A percentile compares a stretch with the other conserved stretches of the same genome.
Evolutionary conservation across 2,113 vertebrate genomes (phyloP).

Genomic region (Aspidoscelis tigris): DNA sequence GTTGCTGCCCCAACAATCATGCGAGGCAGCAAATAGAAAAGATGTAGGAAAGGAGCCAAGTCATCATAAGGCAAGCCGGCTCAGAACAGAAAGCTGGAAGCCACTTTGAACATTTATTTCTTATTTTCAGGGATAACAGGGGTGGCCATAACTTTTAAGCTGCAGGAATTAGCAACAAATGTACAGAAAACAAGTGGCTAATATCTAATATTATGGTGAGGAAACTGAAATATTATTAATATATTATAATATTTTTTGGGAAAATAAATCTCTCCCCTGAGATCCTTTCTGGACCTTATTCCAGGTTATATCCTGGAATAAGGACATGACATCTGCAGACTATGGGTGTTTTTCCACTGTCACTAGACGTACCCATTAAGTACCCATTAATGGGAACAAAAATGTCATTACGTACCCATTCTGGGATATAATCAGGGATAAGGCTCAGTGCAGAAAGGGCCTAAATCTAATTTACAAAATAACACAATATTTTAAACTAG

Average conservation of each 20-base stretch:
- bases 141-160: constrained; percentile 6
- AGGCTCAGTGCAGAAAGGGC: too few relatives aligned
- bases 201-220: neutral
- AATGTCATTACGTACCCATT: too few relatives aligned
- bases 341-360: too few relatives aligned
- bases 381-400: too few relatives aligned
- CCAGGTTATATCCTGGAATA: neutral
- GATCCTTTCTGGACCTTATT: too few relatives aligned
- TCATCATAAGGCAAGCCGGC: constrained; percentile 7
- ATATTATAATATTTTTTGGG: constrained; percentile 19
- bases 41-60: neutral
- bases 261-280: too few relatives aligned
- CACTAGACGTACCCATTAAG: too few relatives aligned
- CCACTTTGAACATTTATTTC: constrained; percentile 18
- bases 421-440: too few relatives aligned
- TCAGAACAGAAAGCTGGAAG: neutral
- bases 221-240: constrained; percentile 1
- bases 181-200: neutral
- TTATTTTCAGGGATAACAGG: neutral
- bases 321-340: too few relatives aligned
- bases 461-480: neutral
- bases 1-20: neutral
- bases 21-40: constrained; percentile 8
- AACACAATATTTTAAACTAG: constrained; percentile 20
- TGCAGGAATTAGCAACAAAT: constrained; percentile 1